Conservation (phyloP, 2,113 vertebrate species). For the Charadrius vociferus region DNA sequence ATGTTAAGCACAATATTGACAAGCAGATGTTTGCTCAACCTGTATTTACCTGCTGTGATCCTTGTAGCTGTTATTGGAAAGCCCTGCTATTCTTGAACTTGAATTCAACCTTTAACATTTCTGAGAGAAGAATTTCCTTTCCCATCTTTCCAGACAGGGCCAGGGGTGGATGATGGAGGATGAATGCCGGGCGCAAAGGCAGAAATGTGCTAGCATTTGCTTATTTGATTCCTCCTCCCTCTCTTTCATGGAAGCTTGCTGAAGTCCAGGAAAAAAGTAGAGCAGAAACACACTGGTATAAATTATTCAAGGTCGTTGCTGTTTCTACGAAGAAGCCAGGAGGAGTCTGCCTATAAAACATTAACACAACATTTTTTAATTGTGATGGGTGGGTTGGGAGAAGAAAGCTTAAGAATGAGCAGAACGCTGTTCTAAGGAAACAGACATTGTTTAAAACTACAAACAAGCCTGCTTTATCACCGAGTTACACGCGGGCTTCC, state of each 20-base stretch:
- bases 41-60: background rate
- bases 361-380: slow-evolving; percentile 65
- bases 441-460: background rate
- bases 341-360: slow-evolving; percentile 61
- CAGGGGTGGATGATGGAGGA: fast-evolving
- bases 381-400: slow-evolving; percentile 46
- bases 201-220: background rate
- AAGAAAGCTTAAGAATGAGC: slow-evolving; percentile 18
- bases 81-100: background rate
- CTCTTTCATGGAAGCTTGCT: background rate
- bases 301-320: slow-evolving; percentile 71
- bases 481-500: background rate
- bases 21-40: background rate
- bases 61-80: background rate
- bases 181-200: background rate
- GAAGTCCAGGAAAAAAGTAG: slow-evolving; percentile 49
- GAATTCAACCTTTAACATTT: background rate
- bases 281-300: slow-evolving; percentile 61
- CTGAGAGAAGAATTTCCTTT: background rate
- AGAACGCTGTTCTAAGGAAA: slow-evolving; percentile 2
- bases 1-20: background rate
- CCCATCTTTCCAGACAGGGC: background rate
- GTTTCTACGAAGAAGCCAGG: slow-evolving; percentile 37
- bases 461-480: slow-evolving; percentile 3
- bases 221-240: background rate